These are phyloP conservation scores for Lysandra coridon DNA, from an alignment of 2,888 invertebrate species.

Conservation along the genomic window DNA sequence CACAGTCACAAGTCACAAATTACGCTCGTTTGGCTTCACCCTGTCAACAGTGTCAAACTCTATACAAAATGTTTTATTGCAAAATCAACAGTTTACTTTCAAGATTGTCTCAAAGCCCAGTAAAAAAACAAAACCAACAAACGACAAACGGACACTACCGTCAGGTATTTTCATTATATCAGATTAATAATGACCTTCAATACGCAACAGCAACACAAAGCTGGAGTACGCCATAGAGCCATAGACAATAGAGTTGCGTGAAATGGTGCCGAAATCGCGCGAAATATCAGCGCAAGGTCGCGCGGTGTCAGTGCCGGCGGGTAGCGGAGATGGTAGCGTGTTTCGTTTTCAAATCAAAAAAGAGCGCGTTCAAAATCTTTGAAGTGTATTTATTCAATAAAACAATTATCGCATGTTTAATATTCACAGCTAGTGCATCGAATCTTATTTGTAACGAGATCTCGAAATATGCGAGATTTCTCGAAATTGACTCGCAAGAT, in stretches of 20 bases:
- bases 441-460: no score
- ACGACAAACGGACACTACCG: neutral
- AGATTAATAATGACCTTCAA: constrained; percentile 5
- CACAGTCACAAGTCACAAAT: no score
- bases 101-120: neutral
- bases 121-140: neutral
- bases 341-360: neutral
- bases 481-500: no score
- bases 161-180: neutral
- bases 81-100: neutral
- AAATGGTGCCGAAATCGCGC: constrained; percentile 13
- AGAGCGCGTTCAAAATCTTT: no score
- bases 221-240: neutral
- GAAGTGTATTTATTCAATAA: no score
- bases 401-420: no score
- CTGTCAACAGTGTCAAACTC: neutral
- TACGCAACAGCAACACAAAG: neutral
- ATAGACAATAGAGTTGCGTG: constrained; percentile 21
- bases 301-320: neutral
- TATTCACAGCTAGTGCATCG: no score
- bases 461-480: no score
- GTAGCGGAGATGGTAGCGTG: neutral
- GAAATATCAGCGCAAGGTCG: constrained; percentile 23
- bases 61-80: neutral
- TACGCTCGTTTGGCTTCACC: no score